Conservation (phyloP, 2,888 invertebrate species). For the Limnephilus auricula region DNA sequence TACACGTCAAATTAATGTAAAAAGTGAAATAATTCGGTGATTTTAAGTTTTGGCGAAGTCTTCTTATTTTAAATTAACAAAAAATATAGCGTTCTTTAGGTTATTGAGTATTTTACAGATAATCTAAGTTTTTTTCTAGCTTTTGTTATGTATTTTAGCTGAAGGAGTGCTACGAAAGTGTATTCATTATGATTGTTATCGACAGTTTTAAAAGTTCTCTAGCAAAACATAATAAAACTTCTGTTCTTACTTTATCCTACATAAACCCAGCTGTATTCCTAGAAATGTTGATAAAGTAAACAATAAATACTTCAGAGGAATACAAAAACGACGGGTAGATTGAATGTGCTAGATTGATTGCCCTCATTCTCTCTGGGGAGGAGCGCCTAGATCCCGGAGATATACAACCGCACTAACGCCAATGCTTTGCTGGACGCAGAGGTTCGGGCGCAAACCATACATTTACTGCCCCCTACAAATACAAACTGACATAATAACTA, state of each 20-base stretch:
- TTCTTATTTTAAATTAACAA: too few relatives aligned
- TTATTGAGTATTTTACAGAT: too few relatives aligned
- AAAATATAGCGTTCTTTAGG: too few relatives aligned
- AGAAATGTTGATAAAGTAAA: slow-evolving; percentile 21
- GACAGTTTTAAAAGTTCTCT: neutral
- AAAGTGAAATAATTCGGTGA: too few relatives aligned
- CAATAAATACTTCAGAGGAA: slow-evolving; percentile 52
- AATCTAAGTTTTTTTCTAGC: too few relatives aligned
- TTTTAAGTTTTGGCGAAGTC: too few relatives aligned
- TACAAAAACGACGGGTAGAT: slow-evolving; percentile 55
- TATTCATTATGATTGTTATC: too few relatives aligned
- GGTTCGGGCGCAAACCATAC: neutral
- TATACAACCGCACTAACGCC: slow-evolving; percentile 5
- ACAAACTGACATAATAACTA: neutral
- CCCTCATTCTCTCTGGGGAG: slow-evolving; percentile 51
- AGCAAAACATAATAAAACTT: neutral
- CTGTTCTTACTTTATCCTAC: neutral
- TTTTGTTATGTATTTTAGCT: too few relatives aligned
- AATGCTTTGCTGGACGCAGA: neutral
- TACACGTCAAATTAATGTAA: too few relatives aligned
- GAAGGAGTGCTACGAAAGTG: too few relatives aligned
- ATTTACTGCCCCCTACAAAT: neutral
- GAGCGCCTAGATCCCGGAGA: slow-evolving; percentile 40
- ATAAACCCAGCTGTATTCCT: neutral
- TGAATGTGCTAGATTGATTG: slow-evolving; percentile 59